These are phyloP conservation scores for Idaea straminata DNA, from an alignment of 2,888 invertebrate genomes.

Conservation along the genomic window DNA sequence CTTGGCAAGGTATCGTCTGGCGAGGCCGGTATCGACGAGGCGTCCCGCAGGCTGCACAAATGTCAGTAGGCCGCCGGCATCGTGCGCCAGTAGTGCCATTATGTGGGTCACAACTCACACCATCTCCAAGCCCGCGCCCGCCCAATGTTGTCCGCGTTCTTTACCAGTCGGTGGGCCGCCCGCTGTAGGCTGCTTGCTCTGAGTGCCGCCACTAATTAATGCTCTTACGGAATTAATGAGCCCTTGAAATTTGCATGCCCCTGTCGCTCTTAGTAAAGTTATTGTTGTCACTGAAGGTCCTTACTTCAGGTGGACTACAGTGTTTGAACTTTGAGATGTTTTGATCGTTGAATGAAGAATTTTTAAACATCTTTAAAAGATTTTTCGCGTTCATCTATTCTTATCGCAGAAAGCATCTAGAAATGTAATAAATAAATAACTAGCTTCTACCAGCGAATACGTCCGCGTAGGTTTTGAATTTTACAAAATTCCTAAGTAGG, in stretches of 20 bases:
- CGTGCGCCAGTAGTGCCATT: background rate
- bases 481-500: too few species aligned
- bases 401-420: too few species aligned
- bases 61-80: conserved; percentile 22
- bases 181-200: conserved; percentile 4
- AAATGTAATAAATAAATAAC: too few species aligned
- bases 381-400: too few species aligned
- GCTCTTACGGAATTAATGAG: conserved; percentile 31
- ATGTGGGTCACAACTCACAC: background rate
- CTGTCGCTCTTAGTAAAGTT: background rate
- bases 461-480: too few species aligned
- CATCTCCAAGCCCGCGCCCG: background rate
- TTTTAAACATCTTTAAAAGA: background rate
- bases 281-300: background rate
- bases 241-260: conserved; percentile 17
- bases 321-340: conserved; percentile 5
- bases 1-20: background rate
- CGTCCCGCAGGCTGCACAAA: conserved; percentile 13
- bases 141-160: background rate
- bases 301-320: background rate
- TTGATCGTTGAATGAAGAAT: background rate
- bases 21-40: background rate
- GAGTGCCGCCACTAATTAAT: conserved; percentile 29
- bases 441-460: too few species aligned
- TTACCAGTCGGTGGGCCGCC: background rate